phyloP scores from a whole-genome alignment of 2,113 vertebrate genomes.

The Lycaon pictus region DNA sequence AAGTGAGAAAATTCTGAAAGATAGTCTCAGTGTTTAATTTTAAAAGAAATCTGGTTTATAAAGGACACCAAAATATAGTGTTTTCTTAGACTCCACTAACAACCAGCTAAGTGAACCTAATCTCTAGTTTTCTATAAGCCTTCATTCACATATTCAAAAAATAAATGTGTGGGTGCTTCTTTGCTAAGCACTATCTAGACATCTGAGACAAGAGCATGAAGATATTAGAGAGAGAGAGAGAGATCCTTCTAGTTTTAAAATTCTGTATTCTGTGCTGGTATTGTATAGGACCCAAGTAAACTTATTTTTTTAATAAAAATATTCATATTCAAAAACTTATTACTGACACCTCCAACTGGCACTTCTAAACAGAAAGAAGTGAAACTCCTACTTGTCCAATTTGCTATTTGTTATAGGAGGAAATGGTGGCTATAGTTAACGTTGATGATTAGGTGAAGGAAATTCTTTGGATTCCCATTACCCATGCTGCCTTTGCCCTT shows the following conservation, averaged over 20 bases:
- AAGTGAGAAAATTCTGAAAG: background rate
- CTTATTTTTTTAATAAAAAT: conserved; percentile 4
- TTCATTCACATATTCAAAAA: background rate
- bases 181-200: background rate
- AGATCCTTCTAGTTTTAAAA: background rate
- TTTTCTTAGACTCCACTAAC: background rate
- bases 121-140: background rate
- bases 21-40: background rate
- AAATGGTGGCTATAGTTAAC: background rate
- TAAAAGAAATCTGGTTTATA: background rate
- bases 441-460: background rate
- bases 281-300: background rate
- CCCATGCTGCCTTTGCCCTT: background rate
- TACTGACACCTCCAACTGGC: background rate
- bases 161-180: background rate
- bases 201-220: background rate
- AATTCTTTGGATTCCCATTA: conserved; percentile 39
- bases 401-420: background rate
- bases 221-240: background rate
- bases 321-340: background rate
- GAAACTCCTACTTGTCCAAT: conserved; percentile 4
- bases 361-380: background rate
- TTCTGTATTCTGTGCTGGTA: background rate
- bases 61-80: background rate
- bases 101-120: background rate